Evolutionary conservation across 2,888 invertebrate species (phyloP), one percentile per base, ranked within the genome.

Genomic region (Odontothrips loti): DNA sequence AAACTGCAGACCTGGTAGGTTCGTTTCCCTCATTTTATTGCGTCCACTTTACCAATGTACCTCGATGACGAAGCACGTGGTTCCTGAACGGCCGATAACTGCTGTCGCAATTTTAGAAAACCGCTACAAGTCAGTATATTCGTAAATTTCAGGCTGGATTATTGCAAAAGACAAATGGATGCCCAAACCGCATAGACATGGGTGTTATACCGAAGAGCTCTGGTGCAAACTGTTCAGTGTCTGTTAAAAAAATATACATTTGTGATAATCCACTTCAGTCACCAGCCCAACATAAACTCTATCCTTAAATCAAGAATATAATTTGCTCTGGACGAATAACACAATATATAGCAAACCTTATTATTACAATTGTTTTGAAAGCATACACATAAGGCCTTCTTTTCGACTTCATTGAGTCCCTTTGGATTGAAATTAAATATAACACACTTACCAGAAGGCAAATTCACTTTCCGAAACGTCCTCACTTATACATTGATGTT

Each of bases 241-340:
- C 68, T 75, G 68, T 75, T 75, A 75, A 75, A 75, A 75, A 75
- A 75, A 75, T 75, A 75, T 75, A 43, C 34, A 75, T 75, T 23
- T 27, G 68, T 27, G 68, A 27, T 75, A 75, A 68, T 27, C 68
- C 68, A 75, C 68, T 75, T 75, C 68, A 75, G 68, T 75, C 68
- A 75, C 68, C 68, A 75, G 68, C 68, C 68, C 68, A 75, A 27
- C 68, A 75, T 75, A 75, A 75, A 75, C 27, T 27, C 68, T 75
- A 27, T 75, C 27, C 68, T 23, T 75, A 75, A 75, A 75, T 23
- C 23, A 75, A 75, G 68, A 75, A 75, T 75, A 75, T 75, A 75
- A 12, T 75, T 27, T 75, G 68, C 68, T 75, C 27, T 75, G 68
- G 68, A 75, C 68, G 68, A 75, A 75, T 75, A 75, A 75, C 68